Evolutionary conservation across 1,140 invertebrate genomes (phyloP).

Genomic region (Monochamus saltuarius): DNA sequence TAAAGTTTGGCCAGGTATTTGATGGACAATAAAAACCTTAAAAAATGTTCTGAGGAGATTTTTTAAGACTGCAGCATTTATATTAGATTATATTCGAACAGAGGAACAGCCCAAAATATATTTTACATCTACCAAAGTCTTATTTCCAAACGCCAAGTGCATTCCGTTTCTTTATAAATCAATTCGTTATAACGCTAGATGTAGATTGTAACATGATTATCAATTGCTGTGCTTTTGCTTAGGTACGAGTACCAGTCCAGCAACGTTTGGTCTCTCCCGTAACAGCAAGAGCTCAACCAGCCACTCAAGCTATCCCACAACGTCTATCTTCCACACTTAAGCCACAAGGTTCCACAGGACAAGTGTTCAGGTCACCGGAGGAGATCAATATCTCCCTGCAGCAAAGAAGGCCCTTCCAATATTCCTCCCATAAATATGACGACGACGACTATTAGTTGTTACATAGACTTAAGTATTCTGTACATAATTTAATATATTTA

Average conservation of each 20-base stretch:
- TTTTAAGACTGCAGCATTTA: too few relatives aligned
- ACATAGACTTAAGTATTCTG: background rate
- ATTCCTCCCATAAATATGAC: conserved; percentile 36
- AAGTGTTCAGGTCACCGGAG: conserved; percentile 80
- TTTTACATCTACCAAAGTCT: too few relatives aligned
- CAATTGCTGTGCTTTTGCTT: too few relatives aligned
- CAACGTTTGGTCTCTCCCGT: conserved; percentile 1
- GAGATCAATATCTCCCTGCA: conserved; percentile 82
- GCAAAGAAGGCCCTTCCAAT: conserved; percentile 64
- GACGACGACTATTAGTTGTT: conserved; percentile 18
- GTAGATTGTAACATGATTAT: too few relatives aligned
- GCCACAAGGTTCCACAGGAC: conserved; percentile 52
- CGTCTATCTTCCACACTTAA: conserved; percentile 35
- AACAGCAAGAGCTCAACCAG: background rate
- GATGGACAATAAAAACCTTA: too few relatives aligned
- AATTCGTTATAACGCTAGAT: background rate
- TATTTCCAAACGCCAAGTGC: too few relatives aligned
- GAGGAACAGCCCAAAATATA: too few relatives aligned
- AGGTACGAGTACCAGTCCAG: conserved; percentile 47
- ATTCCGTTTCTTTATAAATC: background rate
- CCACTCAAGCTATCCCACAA: conserved; percentile 14
- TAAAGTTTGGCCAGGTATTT: too few relatives aligned
- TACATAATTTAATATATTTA: too few relatives aligned
- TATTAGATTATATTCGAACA: too few relatives aligned
- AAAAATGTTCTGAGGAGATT: too few relatives aligned